A percentile compares a stretch with the other conserved stretches of the same genome.
phyloP scores from a whole-genome alignment of 2,888 invertebrate species.

The Buathra laborator region DNA sequence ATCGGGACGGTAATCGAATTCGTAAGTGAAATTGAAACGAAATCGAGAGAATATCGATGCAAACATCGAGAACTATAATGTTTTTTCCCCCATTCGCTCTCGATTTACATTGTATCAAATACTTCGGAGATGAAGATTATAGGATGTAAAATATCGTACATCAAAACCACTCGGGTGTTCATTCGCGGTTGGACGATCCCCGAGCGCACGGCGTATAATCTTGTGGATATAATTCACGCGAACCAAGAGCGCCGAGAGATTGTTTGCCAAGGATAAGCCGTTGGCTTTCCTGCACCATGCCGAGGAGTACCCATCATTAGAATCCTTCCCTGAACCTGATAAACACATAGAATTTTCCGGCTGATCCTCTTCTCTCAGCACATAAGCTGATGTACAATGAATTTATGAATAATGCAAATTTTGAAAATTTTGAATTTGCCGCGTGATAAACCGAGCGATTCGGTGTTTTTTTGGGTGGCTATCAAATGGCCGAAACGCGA shows the following conservation, averaged over 20 bases:
- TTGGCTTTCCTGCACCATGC: constrained; percentile 12
- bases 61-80: background rate
- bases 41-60: background rate
- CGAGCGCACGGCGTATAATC: constrained; percentile 20
- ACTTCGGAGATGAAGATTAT: background rate
- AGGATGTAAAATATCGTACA: background rate
- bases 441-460: too few relatives aligned
- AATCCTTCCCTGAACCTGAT: constrained; percentile 9
- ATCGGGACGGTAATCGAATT: background rate
- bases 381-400: background rate
- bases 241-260: constrained; percentile 33
- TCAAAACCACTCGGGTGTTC: constrained; percentile 16
- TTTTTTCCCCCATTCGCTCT: background rate
- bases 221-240: constrained; percentile 38
- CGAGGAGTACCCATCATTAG: constrained; percentile 25
- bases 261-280: constrained; percentile 34
- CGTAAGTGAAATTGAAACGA: background rate
- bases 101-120: constrained; percentile 3
- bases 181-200: constrained; percentile 40
- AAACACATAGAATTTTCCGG: constrained; percentile 27
- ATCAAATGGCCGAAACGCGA: too few relatives aligned
- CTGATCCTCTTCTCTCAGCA: background rate
- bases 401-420: constrained; percentile 1
- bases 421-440: too few relatives aligned
- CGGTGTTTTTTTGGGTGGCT: too few relatives aligned